These are phyloP conservation scores for Trinorchestia longiramus DNA, from an alignment of 1,140 invertebrate genomes.

Conservation along the genomic window DNA sequence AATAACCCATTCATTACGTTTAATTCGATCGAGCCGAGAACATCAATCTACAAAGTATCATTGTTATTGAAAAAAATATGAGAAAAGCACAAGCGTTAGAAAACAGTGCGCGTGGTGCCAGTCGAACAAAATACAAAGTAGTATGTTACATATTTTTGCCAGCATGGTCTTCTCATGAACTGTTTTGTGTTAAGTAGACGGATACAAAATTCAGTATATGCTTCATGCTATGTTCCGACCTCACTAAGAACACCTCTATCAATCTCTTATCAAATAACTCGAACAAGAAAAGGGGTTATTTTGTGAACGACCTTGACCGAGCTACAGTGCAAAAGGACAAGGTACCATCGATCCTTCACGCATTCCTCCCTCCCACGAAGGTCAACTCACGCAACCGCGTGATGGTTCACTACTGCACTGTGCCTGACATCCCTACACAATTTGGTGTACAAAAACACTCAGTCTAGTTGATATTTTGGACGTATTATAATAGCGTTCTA, in stretches of 20 bases:
- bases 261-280: background rate
- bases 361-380: background rate
- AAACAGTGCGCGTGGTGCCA: background rate
- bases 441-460: background rate
- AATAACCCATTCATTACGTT: too few relatives aligned
- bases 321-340: background rate
- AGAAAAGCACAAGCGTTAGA: background rate
- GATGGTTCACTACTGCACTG: background rate
- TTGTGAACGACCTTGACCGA: background rate
- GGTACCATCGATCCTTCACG: background rate
- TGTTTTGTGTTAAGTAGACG: background rate
- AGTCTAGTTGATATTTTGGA: background rate
- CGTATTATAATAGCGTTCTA: background rate
- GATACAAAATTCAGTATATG: background rate
- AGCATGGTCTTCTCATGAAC: background rate
- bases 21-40: background rate
- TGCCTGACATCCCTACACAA: background rate
- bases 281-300: background rate
- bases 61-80: background rate
- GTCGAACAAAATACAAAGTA: background rate
- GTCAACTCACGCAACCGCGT: background rate
- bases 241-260: background rate
- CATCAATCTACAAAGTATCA: background rate
- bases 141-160: background rate
- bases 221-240: background rate